These are phyloP conservation scores for Antigone vipio DNA, from an alignment of 2,113 vertebrate genomes.

Conservation along the genomic window DNA sequence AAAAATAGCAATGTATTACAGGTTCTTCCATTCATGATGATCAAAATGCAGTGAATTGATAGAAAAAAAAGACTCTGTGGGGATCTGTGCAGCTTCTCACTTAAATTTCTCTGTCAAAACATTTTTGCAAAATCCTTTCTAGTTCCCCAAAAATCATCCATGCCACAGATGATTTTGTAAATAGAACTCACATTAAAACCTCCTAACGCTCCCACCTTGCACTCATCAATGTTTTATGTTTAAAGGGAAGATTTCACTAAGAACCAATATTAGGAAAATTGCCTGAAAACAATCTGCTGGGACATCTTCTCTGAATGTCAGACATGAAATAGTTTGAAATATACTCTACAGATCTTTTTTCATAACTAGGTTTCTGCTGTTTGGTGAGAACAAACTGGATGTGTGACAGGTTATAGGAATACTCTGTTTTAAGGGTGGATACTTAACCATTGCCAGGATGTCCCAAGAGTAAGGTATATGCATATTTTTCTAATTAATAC, in stretches of 20 bases:
- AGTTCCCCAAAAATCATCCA: background rate
- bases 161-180: background rate
- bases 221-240: background rate
- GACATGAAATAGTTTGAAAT: background rate
- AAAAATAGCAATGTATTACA: slow-evolving; percentile 18
- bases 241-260: background rate
- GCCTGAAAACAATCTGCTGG: background rate
- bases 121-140: background rate
- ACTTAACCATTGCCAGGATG: background rate
- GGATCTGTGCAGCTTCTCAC: background rate
- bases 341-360: background rate
- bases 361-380: background rate
- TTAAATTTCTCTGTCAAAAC: background rate
- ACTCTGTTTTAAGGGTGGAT: background rate
- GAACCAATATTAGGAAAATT: background rate
- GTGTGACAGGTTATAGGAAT: background rate
- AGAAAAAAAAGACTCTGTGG: background rate
- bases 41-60: background rate
- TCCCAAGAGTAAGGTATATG: background rate
- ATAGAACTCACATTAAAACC: background rate
- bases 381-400: background rate
- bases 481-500: background rate
- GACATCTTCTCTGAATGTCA: background rate
- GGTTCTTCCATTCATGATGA: background rate
- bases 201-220: fast-evolving